Conservation (phyloP, 2,797 vertebrate genomes). For the Falco berigora region DNA sequence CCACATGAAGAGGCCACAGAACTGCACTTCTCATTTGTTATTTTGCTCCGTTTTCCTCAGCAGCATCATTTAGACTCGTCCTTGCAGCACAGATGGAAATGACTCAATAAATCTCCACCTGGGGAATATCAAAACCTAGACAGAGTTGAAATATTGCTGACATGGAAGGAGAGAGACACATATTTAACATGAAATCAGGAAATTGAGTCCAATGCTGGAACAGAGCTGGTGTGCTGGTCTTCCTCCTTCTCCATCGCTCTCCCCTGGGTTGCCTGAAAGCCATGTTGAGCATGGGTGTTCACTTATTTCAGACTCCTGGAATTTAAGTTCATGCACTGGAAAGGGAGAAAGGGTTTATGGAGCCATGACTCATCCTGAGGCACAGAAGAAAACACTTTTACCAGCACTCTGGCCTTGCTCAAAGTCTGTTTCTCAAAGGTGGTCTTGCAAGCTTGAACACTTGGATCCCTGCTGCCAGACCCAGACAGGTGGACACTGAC, state of each 20-base stretch:
- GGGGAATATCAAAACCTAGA: conserved; percentile 24
- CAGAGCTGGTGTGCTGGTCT: neutral
- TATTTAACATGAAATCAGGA: neutral
- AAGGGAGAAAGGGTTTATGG: neutral
- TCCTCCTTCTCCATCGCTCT: neutral
- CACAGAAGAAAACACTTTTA: neutral
- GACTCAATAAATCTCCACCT: neutral
- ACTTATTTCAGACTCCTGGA: neutral
- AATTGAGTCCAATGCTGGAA: neutral
- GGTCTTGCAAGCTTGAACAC: neutral
- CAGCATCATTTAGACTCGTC: neutral
- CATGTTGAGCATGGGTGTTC: neutral
- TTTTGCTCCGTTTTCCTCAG: neutral
- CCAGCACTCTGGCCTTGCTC: neutral
- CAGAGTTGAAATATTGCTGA: neutral
- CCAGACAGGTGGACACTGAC: neutral
- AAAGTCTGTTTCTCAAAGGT: neutral
- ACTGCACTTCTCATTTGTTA: neutral
- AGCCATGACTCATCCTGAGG: neutral
- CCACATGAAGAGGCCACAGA: neutral
- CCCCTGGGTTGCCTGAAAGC: neutral
- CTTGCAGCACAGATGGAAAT: neutral
- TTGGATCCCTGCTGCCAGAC: neutral
- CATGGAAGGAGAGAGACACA: neutral
- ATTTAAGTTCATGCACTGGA: neutral